These are phyloP conservation scores for Acanthurus leucopareius DNA, from an alignment of 2,797 vertebrate genomes.

Conservation along the genomic window DNA sequence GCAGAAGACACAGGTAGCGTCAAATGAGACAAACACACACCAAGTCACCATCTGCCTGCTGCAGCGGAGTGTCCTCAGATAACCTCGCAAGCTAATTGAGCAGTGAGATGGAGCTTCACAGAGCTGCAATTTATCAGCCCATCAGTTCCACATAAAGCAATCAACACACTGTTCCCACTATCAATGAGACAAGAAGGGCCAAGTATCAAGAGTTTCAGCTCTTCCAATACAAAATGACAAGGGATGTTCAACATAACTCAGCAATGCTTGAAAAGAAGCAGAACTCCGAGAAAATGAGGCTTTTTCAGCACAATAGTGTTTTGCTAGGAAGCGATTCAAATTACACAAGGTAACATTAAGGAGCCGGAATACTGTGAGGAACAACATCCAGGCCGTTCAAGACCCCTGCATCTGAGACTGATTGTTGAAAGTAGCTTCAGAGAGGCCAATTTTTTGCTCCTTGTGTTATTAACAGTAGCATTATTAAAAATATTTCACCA, in stretches of 20 bases:
- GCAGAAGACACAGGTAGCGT: constrained; percentile 50
- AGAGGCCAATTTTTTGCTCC: no score
- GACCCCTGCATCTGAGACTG: not conserved
- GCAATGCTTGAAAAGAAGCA: constrained; percentile 5
- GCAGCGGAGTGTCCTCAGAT: constrained; percentile 54
- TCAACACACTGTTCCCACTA: constrained; percentile 4
- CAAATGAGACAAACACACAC: constrained; percentile 54
- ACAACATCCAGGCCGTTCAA: not conserved
- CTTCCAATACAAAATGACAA: not conserved
- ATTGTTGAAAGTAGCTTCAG: not conserved
- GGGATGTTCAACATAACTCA: not conserved
- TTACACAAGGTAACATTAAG: not conserved
- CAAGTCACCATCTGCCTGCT: constrained; percentile 66
- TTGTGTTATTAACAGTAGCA: not conserved
- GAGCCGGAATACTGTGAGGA: not conserved
- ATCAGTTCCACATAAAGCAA: constrained; percentile 39
- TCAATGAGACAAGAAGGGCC: constrained; percentile 7
- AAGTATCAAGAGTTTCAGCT: constrained; percentile 10
- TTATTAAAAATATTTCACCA: not conserved
- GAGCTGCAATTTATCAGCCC: constrained; percentile 43
- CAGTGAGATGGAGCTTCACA: constrained; percentile 11
- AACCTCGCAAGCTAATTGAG: constrained; percentile 50
- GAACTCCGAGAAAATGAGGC: not conserved
- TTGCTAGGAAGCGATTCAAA: not conserved
- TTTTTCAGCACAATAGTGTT: not conserved